Base-by-base conservation (phyloP, 1,140 invertebrate genomes). In the Pachypsylla venusta region DNA sequence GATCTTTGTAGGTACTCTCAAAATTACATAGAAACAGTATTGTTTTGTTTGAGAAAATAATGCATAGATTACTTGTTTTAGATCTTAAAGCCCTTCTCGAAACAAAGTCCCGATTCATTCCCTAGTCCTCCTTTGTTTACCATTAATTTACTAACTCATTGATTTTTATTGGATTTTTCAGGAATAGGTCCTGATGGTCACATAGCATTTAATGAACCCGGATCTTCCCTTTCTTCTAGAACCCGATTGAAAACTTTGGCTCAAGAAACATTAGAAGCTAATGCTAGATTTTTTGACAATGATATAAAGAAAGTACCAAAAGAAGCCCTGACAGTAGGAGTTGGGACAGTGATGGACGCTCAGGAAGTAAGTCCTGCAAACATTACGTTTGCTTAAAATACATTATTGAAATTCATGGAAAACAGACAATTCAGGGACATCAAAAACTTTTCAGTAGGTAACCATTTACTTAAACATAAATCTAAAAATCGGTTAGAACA, bases 141-240 rank as follows among this genome's bases (percentile, higher is more conserved):
- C n/a, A 57, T 60, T 48, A 16, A 54, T 60, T 58, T 22, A 61
- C 54, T 66, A n/a, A n/a, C n/a, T n/a, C n/a, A n/a, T n/a, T n/a
- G n/a, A n/a, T n/a, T n/a, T n/a, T n/a, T n/a, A n/a, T 40, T 56
- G 19, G 27, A 56, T n/a, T 61, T 65, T 68, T 22, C 62, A 87
- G 88, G 93, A 53, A 96, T 98, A 72, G 94, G 94, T 10, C 91
- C 92, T n/a, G 96, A 99, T 77, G 96, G 96, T 10, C 96, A 99
- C 72, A 96, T 99, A 70, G 96, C 96, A 7, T 99, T 99, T 73
- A 99, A 99, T 74, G 96, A 99, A 71, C 96, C 96, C 5, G 96
- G 87, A 25, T 89, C 86, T 2, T 96, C 92, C 54, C 75, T 98
- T 62, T 84, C 86, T 16, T 98, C 94, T 3, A 78, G 93, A 61